A percentile compares a stretch with the other conserved stretches of the same genome.
Conservation (phyloP, 2,888 invertebrate genomes). For the Sarcophaga subvicina region DNA sequence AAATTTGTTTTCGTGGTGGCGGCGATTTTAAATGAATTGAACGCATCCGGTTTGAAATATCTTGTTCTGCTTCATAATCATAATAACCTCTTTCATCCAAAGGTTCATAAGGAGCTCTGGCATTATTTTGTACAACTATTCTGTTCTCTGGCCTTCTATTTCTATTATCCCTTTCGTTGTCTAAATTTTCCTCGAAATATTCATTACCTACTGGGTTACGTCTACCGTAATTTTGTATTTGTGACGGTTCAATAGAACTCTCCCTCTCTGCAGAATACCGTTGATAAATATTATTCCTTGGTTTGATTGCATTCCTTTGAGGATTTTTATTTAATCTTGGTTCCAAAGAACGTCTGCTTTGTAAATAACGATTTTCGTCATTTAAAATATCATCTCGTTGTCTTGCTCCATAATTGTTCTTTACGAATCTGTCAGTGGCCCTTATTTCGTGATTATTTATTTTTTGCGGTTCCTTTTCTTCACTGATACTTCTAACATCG, state of each 20-base stretch:
- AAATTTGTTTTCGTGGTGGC: constrained; percentile 74
- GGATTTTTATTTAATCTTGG: constrained; percentile 48
- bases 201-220: constrained; percentile 26
- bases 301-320: constrained; percentile 24
- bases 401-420: constrained; percentile 11
- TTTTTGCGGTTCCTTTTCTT: constrained; percentile 58
- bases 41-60: constrained; percentile 72
- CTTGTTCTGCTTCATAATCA: constrained; percentile 57
- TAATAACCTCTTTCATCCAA: constrained; percentile 37
- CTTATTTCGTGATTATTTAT: constrained; percentile 53
- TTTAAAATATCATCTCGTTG: background rate
- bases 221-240: background rate
- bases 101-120: background rate
- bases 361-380: constrained; percentile 11
- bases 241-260: constrained; percentile 22
- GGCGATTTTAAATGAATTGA: constrained; percentile 72
- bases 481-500: constrained; percentile 75
- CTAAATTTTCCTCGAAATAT: constrained; percentile 25
- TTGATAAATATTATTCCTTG: constrained; percentile 29
- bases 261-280: constrained; percentile 33
- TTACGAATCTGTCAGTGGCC: background rate
- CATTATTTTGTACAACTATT: constrained; percentile 43
- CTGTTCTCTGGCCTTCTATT: constrained; percentile 19
- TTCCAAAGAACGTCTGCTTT: constrained; percentile 31
- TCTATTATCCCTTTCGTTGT: background rate